Evolutionary conservation across 1,140 invertebrate species (phyloP).

Genomic region (Ephestia elutella): DNA sequence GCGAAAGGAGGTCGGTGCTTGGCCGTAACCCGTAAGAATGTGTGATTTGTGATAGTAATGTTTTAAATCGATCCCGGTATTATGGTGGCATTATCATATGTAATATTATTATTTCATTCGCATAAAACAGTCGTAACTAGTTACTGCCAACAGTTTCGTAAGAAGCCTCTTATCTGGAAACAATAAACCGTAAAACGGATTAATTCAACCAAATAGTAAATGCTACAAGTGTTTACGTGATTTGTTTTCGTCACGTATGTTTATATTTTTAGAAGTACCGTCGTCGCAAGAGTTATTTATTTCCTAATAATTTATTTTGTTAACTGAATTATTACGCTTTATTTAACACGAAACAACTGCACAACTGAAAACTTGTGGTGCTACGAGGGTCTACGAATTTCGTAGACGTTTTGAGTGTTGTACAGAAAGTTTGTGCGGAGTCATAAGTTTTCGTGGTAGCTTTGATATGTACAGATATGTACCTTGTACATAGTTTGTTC

Average conservation of each 20-base stretch:
- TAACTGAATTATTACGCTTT: neutral
- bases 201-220: conserved; percentile 2
- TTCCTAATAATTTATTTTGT: neutral
- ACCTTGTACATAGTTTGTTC: no score
- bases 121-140: neutral
- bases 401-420: conserved; percentile 25
- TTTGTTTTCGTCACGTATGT: conserved; percentile 23
- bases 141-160: conserved; percentile 7
- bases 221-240: conserved; percentile 2
- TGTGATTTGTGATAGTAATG: conserved; percentile 39
- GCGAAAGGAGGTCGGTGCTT: conserved; percentile 68
- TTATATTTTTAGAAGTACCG: conserved; percentile 14
- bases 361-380: conserved; percentile 7
- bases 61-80: conserved; percentile 37
- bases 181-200: conserved; percentile 1
- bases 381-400: conserved; percentile 39
- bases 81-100: conserved; percentile 45
- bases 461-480: neutral
- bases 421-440: neutral
- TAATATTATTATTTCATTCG: conserved; percentile 15
- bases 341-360: neutral
- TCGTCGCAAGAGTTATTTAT: conserved; percentile 3
- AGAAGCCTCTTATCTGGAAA: conserved; percentile 5
- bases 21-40: conserved; percentile 51
- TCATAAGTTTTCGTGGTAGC: neutral